Base-by-base conservation (phyloP, 2,113 vertebrate species). In the Hemichromis elongatus region DNA sequence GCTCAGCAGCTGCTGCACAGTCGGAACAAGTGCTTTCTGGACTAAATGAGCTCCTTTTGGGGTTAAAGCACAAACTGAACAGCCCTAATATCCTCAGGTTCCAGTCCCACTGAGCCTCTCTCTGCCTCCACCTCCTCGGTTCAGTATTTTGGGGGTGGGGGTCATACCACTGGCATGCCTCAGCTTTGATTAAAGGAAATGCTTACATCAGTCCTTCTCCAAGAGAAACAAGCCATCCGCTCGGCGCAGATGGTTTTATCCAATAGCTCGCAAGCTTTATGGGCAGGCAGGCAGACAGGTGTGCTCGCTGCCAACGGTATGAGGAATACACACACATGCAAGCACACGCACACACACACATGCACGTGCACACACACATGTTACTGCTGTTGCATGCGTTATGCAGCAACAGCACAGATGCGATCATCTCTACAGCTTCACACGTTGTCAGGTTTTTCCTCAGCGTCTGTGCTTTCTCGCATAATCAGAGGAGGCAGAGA, bases 121-220 rank as follows among this genome's bases (percentile, higher is more conserved):
- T 35, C 24, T 61, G 73, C 61, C 70, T 47, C 80, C 13, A 45
- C 79, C 82, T 33, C 81, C 91, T 93, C 86, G 61, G 82, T 24
- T 86, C 88, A 80, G 81, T 52, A 73, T 90, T 73, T 63, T 63
- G 42, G 42, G 42, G 13, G 86, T 24, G 54, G 80, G 77, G 73
- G 84, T 63, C 80, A 66, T 70, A 87, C 42, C 85, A 42, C 89
- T 87, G 88, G 90, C 11, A 87, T 90, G 86, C 89, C 90, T 92
- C 90, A 88, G 89, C 88, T 89, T 81, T 91, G 90, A 93, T 92
- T 90, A 93, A 86, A 93, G 92, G 92, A 94, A 93, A 91, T 90
- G 89, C 83, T 92, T 79, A 90, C 92, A 92, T 91, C 93, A 91
- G 86, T 79, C 28, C 30, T n/a, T 84, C 88, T 92, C 89, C 85